These are phyloP conservation scores for Pteria penguin DNA, from an alignment of 2,888 invertebrate genomes.

Conservation along the genomic window DNA sequence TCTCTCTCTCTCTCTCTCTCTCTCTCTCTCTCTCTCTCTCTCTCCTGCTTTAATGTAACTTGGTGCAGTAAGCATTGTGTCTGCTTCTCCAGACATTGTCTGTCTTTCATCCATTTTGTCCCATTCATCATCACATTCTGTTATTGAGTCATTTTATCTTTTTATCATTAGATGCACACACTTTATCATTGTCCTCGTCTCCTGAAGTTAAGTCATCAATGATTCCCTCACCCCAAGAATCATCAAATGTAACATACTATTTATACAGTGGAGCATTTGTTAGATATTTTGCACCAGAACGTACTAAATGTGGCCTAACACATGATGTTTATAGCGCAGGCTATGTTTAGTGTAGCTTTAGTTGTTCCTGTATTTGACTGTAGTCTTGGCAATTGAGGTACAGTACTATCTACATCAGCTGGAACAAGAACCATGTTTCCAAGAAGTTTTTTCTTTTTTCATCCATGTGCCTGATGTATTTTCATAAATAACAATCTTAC, in stretches of 20 bases:
- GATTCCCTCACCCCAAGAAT: background rate
- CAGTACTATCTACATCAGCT: slow-evolving; percentile 44
- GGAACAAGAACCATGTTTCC: slow-evolving; percentile 54
- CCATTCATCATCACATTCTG: slow-evolving; percentile 35
- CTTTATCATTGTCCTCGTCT: background rate
- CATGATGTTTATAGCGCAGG: slow-evolving; percentile 47
- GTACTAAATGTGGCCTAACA: slow-evolving; percentile 42
- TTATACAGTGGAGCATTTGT: background rate
- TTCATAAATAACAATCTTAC: slow-evolving; percentile 45
- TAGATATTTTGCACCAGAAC: slow-evolving; percentile 26
- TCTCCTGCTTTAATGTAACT: slow-evolving; percentile 43
- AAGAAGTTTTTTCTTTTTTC: slow-evolving; percentile 32
- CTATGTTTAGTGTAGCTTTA: slow-evolving; percentile 40
- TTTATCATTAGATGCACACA: background rate
- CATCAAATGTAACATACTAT: slow-evolving; percentile 1
- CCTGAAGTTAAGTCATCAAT: background rate
- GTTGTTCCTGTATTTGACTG: slow-evolving; percentile 39
- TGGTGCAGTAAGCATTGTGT: slow-evolving; percentile 43
- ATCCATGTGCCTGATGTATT: slow-evolving; percentile 42
- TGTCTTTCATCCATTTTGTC: slow-evolving; percentile 47
- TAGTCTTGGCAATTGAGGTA: slow-evolving; percentile 38
- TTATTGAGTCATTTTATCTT: background rate
- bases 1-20: too few species aligned
- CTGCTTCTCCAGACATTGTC: slow-evolving; percentile 35
- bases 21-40: too few species aligned